phyloP scores from a whole-genome alignment of 2,888 invertebrate species.

The Caenorhabditis auriculariae region DNA sequence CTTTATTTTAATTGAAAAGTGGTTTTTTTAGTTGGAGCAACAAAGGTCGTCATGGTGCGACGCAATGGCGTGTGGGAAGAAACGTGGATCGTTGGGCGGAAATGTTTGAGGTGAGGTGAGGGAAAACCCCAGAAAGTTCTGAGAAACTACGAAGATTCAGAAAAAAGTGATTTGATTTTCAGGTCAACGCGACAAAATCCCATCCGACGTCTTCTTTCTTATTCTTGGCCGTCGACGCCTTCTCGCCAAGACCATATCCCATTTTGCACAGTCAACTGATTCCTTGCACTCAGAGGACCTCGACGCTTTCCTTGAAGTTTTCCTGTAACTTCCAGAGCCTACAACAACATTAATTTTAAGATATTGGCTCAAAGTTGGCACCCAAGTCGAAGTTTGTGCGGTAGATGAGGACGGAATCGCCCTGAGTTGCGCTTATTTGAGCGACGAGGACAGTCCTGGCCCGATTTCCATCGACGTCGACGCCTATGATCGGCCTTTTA shows the following conservation, averaged over 20 bases:
- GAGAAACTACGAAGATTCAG: background rate
- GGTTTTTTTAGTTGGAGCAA: slow-evolving; percentile 34
- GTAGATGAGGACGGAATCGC: slow-evolving; percentile 54
- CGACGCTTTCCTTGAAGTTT: slow-evolving; percentile 55
- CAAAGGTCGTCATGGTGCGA: slow-evolving; percentile 19
- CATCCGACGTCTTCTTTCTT: slow-evolving; percentile 54
- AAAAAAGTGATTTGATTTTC: background rate
- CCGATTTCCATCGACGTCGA: slow-evolving; percentile 56
- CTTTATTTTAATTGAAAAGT: background rate
- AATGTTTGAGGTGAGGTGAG: slow-evolving; percentile 23
- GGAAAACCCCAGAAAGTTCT: background rate
- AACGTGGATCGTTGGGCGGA: slow-evolving; percentile 45
- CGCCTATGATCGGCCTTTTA: slow-evolving; percentile 54
- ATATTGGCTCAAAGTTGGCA: slow-evolving; percentile 59
- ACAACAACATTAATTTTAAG: slow-evolving; percentile 35
- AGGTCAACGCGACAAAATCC: slow-evolving; percentile 19
- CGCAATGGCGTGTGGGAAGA: slow-evolving; percentile 54
- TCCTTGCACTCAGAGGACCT: slow-evolving; percentile 54
- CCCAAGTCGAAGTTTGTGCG: slow-evolving; percentile 60
- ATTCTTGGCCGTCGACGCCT: slow-evolving; percentile 57
- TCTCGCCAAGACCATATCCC: slow-evolving; percentile 53
- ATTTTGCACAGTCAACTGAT: slow-evolving; percentile 51
- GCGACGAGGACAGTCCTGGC: slow-evolving; percentile 55
- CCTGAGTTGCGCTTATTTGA: slow-evolving; percentile 56
- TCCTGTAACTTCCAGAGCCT: too few species aligned